These are phyloP conservation scores for Motacilla alba DNA, from an alignment of 2,113 vertebrate species.

Conservation along the genomic window DNA sequence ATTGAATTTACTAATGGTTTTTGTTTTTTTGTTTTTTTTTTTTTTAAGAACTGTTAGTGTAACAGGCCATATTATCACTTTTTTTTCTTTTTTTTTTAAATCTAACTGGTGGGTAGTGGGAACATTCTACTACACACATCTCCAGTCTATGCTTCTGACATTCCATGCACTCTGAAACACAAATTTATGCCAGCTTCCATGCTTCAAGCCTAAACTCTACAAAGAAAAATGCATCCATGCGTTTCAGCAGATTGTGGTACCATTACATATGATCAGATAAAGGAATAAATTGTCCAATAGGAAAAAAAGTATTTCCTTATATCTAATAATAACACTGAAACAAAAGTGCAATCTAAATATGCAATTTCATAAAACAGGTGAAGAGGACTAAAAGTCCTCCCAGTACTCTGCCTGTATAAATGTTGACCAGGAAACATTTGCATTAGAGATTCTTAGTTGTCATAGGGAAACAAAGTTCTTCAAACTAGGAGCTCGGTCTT, in stretches of 20 bases:
- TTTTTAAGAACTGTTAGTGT: background rate
- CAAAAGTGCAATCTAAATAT: background rate
- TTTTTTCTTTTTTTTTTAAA: background rate
- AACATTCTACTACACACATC: background rate
- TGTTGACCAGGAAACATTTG: background rate
- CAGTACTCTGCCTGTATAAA: background rate
- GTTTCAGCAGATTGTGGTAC: background rate
- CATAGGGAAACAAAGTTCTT: background rate
- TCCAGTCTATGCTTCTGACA: background rate
- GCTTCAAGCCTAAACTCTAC: background rate
- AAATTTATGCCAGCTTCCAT: background rate
- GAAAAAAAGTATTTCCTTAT: background rate
- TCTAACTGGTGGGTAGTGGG: background rate
- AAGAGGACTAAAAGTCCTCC: background rate
- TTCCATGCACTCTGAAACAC: fast-evolving
- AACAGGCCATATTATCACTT: background rate
- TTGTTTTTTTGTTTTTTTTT: background rate
- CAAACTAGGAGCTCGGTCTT: background rate
- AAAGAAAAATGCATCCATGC: background rate
- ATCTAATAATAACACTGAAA: background rate
- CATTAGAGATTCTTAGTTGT: background rate
- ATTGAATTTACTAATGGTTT: background rate
- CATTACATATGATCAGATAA: background rate
- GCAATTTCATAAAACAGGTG: background rate
- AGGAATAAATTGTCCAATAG: background rate